A percentile compares a stretch with the other conserved stretches of the same genome.
These are phyloP conservation scores for Cepphus grylle DNA, from an alignment of 2,113 vertebrate genomes.

Conservation along the genomic window DNA sequence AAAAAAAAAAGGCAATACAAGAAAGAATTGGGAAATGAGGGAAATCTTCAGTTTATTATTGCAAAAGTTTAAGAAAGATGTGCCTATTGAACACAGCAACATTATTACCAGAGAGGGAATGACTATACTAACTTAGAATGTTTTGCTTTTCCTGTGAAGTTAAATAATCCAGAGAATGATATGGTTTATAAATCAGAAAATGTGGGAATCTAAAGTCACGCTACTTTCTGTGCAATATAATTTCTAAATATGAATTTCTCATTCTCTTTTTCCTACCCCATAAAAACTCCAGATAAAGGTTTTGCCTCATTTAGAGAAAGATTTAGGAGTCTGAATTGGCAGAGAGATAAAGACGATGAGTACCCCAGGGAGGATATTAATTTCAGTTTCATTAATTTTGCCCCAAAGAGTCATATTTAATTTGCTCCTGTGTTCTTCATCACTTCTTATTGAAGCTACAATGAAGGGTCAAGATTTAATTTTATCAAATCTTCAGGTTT, in stretches of 20 bases:
- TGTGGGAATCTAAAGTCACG: background rate
- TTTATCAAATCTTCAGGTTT: conserved; percentile 5
- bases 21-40: background rate
- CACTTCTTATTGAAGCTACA: background rate
- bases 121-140: background rate
- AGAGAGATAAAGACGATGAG: background rate
- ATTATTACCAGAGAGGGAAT: background rate
- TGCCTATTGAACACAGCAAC: background rate
- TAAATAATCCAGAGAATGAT: background rate
- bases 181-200: background rate
- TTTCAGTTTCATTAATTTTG: conserved; percentile 42
- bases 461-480: conserved; percentile 23
- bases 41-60: background rate
- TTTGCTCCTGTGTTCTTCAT: background rate
- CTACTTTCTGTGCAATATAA: background rate
- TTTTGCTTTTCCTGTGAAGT: background rate
- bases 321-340: background rate
- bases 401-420: conserved; percentile 5
- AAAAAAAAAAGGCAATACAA: background rate
- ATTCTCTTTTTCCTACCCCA: background rate
- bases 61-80: background rate
- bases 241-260: background rate
- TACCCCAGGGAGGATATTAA: background rate
- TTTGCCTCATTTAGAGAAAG: conserved; percentile 30
- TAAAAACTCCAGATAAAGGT: background rate